These are phyloP conservation scores for Nycticorax nycticorax DNA, from an alignment of 2,113 vertebrate genomes.

Conservation along the genomic window DNA sequence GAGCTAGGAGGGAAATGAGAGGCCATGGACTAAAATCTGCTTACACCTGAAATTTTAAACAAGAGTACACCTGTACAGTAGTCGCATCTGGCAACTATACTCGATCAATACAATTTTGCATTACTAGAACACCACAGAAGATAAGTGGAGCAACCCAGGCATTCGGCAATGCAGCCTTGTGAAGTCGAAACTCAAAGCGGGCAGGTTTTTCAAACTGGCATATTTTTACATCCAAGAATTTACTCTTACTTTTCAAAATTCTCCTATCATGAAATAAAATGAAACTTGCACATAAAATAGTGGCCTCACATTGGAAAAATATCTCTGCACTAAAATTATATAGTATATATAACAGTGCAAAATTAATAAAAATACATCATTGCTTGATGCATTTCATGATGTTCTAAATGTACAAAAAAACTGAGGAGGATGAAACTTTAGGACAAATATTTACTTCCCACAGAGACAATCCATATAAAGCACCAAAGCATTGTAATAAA, in stretches of 20 bases:
- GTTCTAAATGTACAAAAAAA: background rate
- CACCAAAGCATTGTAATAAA: background rate
- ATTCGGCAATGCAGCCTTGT: background rate
- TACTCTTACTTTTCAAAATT: background rate
- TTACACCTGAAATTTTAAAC: slow-evolving; percentile 52
- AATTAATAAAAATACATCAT: background rate
- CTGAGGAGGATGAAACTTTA: background rate
- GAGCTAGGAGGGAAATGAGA: slow-evolving; percentile 46
- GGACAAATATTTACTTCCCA: background rate
- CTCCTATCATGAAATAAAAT: background rate
- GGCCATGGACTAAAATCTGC: slow-evolving; percentile 13
- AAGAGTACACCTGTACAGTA: background rate
- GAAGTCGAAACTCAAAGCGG: background rate
- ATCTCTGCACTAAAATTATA: background rate
- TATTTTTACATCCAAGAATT: background rate
- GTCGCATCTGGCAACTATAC: background rate
- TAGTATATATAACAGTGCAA: background rate
- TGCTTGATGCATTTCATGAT: background rate
- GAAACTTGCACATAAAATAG: background rate
- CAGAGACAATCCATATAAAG: background rate
- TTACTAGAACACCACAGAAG: background rate
- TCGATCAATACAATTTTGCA: background rate
- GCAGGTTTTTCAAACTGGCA: background rate
- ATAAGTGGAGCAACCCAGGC: background rate
- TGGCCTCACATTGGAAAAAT: accelerated